Evolutionary conservation across 2,888 invertebrate genomes (phyloP).

Genomic region (Agriopis leucophaearia): DNA sequence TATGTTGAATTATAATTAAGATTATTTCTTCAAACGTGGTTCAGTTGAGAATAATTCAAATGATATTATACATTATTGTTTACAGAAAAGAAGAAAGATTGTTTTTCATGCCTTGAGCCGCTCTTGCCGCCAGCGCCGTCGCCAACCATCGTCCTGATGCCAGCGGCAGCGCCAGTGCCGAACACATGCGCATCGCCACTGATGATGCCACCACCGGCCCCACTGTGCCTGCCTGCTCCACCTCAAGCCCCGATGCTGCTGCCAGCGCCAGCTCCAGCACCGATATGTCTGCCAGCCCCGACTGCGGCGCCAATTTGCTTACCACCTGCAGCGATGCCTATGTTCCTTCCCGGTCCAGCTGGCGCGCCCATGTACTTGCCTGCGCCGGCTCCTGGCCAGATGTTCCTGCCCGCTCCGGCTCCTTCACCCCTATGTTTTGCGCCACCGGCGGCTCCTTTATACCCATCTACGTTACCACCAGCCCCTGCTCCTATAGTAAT

Average conservation of each 20-base stretch:
- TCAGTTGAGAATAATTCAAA: neutral
- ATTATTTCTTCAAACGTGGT: neutral
- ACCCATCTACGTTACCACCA: constrained; percentile 37
- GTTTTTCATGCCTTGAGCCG: constrained; percentile 48
- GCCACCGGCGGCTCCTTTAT: constrained; percentile 39
- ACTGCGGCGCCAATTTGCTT: constrained; percentile 9
- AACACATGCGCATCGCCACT: constrained; percentile 46
- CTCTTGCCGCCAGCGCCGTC: constrained; percentile 61
- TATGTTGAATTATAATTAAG: constrained; percentile 46
- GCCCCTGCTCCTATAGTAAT: constrained; percentile 62
- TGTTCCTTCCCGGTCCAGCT: constrained; percentile 38
- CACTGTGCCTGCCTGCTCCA: constrained; percentile 31
- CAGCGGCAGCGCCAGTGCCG: constrained; percentile 60
- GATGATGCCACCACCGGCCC: constrained; percentile 49
- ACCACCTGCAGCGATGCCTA: constrained; percentile 7
- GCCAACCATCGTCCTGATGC: constrained; percentile 71
- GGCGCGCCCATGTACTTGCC: constrained; percentile 41
- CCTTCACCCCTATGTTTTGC: constrained; percentile 41
- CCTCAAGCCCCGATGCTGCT: constrained; percentile 35
- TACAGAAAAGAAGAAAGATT: constrained; percentile 39
- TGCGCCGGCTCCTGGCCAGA: constrained; percentile 41
- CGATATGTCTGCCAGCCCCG: constrained; percentile 10
- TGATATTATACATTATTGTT: neutral
- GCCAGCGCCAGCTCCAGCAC: constrained; percentile 32
- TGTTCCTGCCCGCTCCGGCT: constrained; percentile 48